phyloP scores from a whole-genome alignment of 2,797 vertebrate species.

The Scolopax rusticola region DNA sequence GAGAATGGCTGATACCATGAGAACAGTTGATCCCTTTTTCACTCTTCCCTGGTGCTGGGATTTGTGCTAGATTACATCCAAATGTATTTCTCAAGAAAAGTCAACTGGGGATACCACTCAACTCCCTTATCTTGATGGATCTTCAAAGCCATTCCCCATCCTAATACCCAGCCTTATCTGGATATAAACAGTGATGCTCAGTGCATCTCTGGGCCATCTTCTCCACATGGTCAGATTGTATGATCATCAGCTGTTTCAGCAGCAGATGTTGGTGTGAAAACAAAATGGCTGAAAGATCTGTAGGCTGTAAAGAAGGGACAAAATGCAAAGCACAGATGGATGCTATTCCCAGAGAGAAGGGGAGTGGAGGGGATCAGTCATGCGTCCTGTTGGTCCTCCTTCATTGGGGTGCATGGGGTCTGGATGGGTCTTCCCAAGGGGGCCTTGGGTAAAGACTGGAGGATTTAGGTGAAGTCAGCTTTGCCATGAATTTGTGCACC shows the following conservation, averaged over 20 bases:
- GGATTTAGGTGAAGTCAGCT: neutral
- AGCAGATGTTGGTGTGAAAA: neutral
- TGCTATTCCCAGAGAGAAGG: neutral
- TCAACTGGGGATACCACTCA: neutral
- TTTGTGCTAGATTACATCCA: neutral
- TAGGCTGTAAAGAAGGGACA: neutral
- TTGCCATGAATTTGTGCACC: fast-evolving
- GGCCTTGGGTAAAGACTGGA: neutral
- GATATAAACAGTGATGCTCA: neutral
- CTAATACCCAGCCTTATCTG: slow-evolving; percentile 4
- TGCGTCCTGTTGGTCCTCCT: neutral
- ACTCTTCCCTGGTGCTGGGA: neutral
- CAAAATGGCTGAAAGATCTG: slow-evolving; percentile 5
- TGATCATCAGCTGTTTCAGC: neutral
- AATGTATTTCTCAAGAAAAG: slow-evolving; percentile 40
- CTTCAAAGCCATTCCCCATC: slow-evolving; percentile 21
- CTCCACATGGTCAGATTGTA: neutral
- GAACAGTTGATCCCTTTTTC: slow-evolving; percentile 51
- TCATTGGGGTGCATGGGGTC: neutral
- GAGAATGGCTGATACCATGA: neutral
- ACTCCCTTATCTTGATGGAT: slow-evolving; percentile 2
- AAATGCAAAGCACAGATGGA: neutral
- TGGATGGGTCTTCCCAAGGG: neutral
- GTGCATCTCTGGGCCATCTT: slow-evolving; percentile 13
- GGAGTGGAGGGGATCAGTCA: fast-evolving